Base-by-base conservation (phyloP, 2,888 invertebrate genomes). In the Clepsis dumicolana region DNA sequence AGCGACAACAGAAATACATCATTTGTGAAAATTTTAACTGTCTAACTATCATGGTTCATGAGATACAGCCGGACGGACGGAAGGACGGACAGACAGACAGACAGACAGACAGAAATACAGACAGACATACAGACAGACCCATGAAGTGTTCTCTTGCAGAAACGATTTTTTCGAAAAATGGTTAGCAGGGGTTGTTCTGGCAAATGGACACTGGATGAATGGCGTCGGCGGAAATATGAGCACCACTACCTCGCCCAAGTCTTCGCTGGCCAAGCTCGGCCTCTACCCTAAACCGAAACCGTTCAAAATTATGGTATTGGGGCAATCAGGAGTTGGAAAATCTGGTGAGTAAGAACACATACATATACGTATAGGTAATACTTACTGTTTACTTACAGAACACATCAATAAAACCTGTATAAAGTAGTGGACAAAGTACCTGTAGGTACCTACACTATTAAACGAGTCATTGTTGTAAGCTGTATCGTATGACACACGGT, bases 271-370 rank as follows among this genome's bases (percentile, higher is more conserved):
- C 65, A 96, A 96, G 84, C 91, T 96, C 65, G 96, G 96, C 57
- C 87, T 96, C 56, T 95, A 95, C 76, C 93, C 95, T 41, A 95
- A 95, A 78, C 95, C 94, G 62, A 96, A 96, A 80, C 94, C 96
- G 0, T 93, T 97, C 71, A 96, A 96, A 85, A 94, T 97, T 8
- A 96, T 97, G 95, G 96, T 97, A 5, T 87, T 97, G 32, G 97
- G 97, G 3, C 97, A 97, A 80, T 95, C 96, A 24, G 97, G 97
- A 54, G 96, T 97, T 62, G 97, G 97, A 12, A 97, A 97, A 90
- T 96, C 97, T 77, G 97, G 97, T 97, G 88, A 93, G 88, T n/a
- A 73, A 60, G 59, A 63, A 63, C 10, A 8, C 29, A 44, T n/a
- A 7, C 25, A 32, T 8, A 44, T 27, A n/a, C 29, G 18, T 35